Base-by-base conservation (phyloP, 2,113 vertebrate species). In the Rhinoptilus africanus region DNA sequence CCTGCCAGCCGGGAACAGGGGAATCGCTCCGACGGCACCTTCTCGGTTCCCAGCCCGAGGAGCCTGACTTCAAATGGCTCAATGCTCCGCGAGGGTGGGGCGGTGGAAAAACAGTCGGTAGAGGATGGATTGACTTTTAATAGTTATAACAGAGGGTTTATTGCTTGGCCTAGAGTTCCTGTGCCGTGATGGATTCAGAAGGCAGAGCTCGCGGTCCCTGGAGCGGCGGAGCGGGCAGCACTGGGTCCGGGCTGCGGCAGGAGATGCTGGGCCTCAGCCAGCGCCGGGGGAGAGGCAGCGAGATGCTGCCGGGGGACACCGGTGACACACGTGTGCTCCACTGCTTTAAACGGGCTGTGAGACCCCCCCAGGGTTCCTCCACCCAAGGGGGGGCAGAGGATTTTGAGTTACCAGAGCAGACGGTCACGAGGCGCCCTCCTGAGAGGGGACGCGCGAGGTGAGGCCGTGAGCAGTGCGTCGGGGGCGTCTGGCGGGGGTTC, bases 261-360 rank as follows among this genome's bases (percentile, higher is more conserved):
- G 69, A 67, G 68, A 30, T 45, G 54, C 47, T 72, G 0, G 1
- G 48, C 43, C 20, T 20, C 3, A 2, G 47, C 24, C 1, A 48
- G 45, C 5, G 48, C 64, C 10, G 39, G 20, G 12, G 57, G 11
- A 15, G 20, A 32, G 18, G 47, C 27, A 10, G 39, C 12, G 37
- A 8, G 39, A 8, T 35, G 17, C 14, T 8, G 35, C 22, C 14
- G 2, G 0, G 62, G 83, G 69, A 23, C 2, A 0, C 2, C 0
- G 8, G 67, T 10, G 63, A 9, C 12, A 19, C 8, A 1, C 15
- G 16, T 3, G 19, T 3, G 20, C 79, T 3, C 8, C 2, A 0
- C 45, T 12, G 63, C 63, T 47, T 12, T 8, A 4, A 7, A 2
- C 2, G 12, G 48, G 1, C 81, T 6, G 4, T 14, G 56, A 11